Conservation (phyloP, 2,888 invertebrate species). For the Cabera pusaria region DNA sequence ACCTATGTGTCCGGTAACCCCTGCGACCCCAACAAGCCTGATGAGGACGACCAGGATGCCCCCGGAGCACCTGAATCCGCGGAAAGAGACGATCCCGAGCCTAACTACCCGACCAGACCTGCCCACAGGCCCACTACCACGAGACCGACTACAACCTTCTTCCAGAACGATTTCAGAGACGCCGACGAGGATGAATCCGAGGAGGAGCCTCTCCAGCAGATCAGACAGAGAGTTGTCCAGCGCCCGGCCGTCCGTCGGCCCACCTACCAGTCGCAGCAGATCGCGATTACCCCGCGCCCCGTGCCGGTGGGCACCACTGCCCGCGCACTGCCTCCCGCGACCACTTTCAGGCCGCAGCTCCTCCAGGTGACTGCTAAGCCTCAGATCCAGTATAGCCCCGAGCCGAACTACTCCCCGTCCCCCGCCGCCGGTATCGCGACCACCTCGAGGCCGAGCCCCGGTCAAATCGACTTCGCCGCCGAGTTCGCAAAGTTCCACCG, state of each 20-base stretch:
- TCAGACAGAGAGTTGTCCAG: conserved; percentile 74
- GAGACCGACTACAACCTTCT: conserved; percentile 86
- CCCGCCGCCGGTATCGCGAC: conserved; percentile 56
- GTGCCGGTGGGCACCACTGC: conserved; percentile 67
- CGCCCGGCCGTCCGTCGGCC: conserved; percentile 70
- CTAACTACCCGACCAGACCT: conserved; percentile 82
- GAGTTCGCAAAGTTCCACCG: conserved; percentile 90
- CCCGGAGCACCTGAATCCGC: conserved; percentile 81
- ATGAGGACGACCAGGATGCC: conserved; percentile 85
- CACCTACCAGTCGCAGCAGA: conserved; percentile 73
- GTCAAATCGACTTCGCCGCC: conserved; percentile 86
- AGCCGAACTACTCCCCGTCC: conserved; percentile 67
- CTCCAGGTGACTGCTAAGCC: conserved; percentile 83
- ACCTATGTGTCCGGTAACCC: conserved; percentile 94
- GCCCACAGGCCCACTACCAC: conserved; percentile 71
- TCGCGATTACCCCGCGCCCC: conserved; percentile 85
- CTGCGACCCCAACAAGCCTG: conserved; percentile 92
- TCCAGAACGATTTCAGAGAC: conserved; percentile 88
- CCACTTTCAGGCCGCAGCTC: conserved; percentile 86
- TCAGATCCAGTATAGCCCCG: conserved; percentile 73
- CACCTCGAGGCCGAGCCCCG: conserved; percentile 53
- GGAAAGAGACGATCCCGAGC: conserved; percentile 85
- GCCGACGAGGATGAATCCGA: conserved; percentile 85
- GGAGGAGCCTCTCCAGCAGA: conserved; percentile 76
- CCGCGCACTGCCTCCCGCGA: conserved; percentile 84